Base-by-base conservation (phyloP, 2,113 vertebrate genomes). In the Proterorhinus semilunaris region DNA sequence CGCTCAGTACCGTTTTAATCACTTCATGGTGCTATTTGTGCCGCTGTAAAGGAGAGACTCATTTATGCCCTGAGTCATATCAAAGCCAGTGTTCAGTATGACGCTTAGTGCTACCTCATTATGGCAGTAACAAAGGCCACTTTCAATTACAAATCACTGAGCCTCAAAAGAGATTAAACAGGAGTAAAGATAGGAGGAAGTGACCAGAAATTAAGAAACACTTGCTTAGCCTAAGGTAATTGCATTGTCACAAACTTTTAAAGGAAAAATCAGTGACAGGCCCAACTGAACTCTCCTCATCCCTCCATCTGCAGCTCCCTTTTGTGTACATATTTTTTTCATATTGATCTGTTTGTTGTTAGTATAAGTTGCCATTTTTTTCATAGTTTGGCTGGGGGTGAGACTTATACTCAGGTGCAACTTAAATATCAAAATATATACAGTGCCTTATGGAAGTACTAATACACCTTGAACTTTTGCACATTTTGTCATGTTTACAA, bases 41-140 rank as follows among this genome's bases (percentile, higher is more conserved):
- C 15, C 61, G 16, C 7, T 63, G 59, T 70, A 63, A 72, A 55
- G 59, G 51, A 72, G 54, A 63, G 51, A 70, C 21, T 65, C 48
- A 68, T 59, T 67, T 68, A 17, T 69, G 62, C 65, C 51, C 36
- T 50, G 17, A 73, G 67, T 69, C 69, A 70, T 55, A 78, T 71
- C 47, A 71, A 55, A 72, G 69, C 78, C 57, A 59, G 13, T 44
- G n/a, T 36, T 63, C 68, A 15, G 7, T 61, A 61, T 61, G 58
- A 61, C 7, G 13, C 42, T 44, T 44, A 44, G 58, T 61, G 13
- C 42, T 44, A 45, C 42, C 58, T 61, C 49, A 42, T 58, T 59
- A 62, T 73, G 52, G 64, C 65, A 72, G 62, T 61, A 69, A 21
- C 55, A 70, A 47, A 68, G 69, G 66, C 84, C 74, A 72, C 16